Evolutionary conservation across 2,113 vertebrate genomes (phyloP).

Genomic region (Solea solea): DNA sequence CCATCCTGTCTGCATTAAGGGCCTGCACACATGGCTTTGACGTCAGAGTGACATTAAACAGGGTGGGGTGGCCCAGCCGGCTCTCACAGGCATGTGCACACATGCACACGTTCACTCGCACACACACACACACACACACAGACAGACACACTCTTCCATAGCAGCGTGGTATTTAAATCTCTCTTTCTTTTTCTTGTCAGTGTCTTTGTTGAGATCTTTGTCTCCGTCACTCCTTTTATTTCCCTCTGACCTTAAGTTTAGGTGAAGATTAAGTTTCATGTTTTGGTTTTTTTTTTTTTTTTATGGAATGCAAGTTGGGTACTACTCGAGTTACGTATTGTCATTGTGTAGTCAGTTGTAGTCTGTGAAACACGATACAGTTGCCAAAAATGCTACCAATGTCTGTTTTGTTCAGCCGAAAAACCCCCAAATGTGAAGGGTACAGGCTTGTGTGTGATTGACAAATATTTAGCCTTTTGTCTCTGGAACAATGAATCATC

Average conservation of each 20-base stretch:
- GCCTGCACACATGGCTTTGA: constrained; percentile 78
- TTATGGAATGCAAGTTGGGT: neutral
- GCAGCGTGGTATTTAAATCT: constrained; percentile 29
- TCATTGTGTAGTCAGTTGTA: neutral
- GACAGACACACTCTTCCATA: constrained; percentile 22
- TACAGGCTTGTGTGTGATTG: too few species aligned
- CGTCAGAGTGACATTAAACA: constrained; percentile 82
- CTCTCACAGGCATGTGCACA: constrained; percentile 47
- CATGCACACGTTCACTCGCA: constrained; percentile 1
- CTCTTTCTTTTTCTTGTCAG: constrained; percentile 15
- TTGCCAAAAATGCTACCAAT: neutral
- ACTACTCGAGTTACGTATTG: neutral
- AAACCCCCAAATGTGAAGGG: too few species aligned
- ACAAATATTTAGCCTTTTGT: too few species aligned
- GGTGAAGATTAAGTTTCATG: too few species aligned
- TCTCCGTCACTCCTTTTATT: neutral
- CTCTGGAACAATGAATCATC: too few species aligned
- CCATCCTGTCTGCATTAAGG: constrained; percentile 79
- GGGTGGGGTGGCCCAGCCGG: constrained; percentile 71
- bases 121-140: constrained; percentile 10
- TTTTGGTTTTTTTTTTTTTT: too few species aligned
- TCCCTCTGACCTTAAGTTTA: neutral
- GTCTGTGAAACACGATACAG: neutral
- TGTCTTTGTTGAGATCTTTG: constrained; percentile 1
- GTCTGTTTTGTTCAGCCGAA: too few species aligned